These are phyloP conservation scores for Spodoptera frugiperda DNA, from an alignment of 1,140 invertebrate species.

Conservation along the genomic window DNA sequence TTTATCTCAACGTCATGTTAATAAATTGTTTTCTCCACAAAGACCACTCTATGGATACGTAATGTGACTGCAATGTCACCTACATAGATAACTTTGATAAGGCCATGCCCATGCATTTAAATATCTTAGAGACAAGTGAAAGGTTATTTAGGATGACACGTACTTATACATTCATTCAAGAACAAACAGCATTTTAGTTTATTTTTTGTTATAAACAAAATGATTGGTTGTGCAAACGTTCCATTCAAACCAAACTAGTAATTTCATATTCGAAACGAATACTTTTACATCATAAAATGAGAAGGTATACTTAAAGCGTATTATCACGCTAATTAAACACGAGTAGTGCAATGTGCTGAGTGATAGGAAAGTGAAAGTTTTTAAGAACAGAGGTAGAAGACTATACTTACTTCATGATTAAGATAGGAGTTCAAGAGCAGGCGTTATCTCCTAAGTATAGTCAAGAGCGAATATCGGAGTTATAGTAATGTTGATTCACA, in stretches of 20 bases:
- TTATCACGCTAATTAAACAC: slow-evolving; percentile 46
- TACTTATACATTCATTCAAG: background rate
- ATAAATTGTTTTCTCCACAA: slow-evolving; percentile 23
- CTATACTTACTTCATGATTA: background rate
- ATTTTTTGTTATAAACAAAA: too few species aligned
- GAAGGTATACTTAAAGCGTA: slow-evolving; percentile 19
- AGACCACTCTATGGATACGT: background rate
- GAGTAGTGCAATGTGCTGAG: slow-evolving; percentile 22
- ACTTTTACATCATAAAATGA: slow-evolving; percentile 35
- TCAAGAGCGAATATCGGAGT: background rate
- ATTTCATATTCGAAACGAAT: slow-evolving; percentile 15
- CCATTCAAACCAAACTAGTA: background rate
- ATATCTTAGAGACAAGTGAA: background rate
- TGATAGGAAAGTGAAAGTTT: slow-evolving; percentile 45
- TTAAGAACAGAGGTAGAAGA: slow-evolving; percentile 5
- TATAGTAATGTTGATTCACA: too few species aligned
- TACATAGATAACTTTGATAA: slow-evolving; percentile 34
- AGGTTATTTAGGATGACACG: background rate
- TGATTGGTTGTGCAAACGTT: too few species aligned
- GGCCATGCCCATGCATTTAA: background rate
- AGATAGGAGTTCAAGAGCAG: slow-evolving; percentile 15
- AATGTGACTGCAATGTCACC: slow-evolving; percentile 32
- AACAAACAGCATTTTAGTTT: background rate
- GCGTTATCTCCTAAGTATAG: background rate
- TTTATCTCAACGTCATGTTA: background rate